Conservation (phyloP, 2,113 vertebrate species). For the Tachuris rubrigastra region DNA sequence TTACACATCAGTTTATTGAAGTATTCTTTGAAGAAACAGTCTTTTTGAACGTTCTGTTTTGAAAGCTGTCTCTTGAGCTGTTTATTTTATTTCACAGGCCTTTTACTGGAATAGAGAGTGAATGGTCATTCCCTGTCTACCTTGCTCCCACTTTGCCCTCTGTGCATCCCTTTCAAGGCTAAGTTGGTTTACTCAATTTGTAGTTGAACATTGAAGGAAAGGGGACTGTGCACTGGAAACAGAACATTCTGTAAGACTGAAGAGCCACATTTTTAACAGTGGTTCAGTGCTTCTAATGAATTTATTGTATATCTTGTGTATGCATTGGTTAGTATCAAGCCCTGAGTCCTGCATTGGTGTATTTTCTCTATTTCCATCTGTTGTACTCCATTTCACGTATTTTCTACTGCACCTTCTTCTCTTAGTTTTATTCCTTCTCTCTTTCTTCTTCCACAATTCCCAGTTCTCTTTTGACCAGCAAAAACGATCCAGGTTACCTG, state of each 20-base stretch:
- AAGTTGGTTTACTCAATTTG: background rate
- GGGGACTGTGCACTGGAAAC: background rate
- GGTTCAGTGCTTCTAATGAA: background rate
- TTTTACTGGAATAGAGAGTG: background rate
- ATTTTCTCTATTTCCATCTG: background rate
- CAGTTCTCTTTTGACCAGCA: background rate
- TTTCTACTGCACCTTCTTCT: background rate
- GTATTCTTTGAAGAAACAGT: background rate
- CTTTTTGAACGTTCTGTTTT: background rate
- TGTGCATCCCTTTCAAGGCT: background rate
- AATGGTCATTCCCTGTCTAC: background rate
- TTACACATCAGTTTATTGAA: background rate
- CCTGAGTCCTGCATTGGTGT: background rate
- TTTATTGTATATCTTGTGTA: background rate
- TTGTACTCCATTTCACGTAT: background rate
- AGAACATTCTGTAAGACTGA: background rate
- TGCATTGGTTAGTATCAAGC: background rate
- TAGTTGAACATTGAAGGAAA: background rate
- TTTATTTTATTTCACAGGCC: background rate
- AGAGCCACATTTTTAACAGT: background rate
- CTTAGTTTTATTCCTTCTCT: background rate
- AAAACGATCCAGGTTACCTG: background rate
- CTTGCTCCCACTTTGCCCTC: fast-evolving
- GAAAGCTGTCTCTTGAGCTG: background rate
- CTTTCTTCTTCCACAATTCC: background rate